Conservation (phyloP, 2,797 vertebrate species). For the Atherinosoma microstoma region DNA sequence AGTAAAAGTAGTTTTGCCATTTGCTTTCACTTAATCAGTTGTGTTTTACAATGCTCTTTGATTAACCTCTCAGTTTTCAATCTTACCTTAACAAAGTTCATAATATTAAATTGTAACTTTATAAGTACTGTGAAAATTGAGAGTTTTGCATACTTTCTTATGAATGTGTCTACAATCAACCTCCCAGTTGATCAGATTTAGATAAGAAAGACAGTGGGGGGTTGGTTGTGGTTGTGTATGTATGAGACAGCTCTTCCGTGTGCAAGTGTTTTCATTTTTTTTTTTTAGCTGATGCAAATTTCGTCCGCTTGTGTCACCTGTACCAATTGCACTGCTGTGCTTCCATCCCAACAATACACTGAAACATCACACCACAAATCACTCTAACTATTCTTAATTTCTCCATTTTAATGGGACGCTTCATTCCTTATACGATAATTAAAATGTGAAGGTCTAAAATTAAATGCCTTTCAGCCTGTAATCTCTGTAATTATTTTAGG, state of each 20-base stretch:
- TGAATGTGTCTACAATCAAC: constrained; percentile 38
- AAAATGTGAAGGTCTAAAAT: constrained; percentile 6
- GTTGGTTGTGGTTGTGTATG: not conserved
- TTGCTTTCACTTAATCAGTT: too few species aligned
- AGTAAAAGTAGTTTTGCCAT: too few species aligned
- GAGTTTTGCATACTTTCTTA: constrained; percentile 47
- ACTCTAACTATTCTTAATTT: not conserved
- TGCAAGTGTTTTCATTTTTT: constrained; percentile 56
- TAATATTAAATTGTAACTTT: not conserved
- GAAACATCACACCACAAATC: not conserved
- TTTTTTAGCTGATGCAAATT: constrained; percentile 68
- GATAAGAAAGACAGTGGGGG: constrained; percentile 1
- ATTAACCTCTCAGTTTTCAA: too few species aligned
- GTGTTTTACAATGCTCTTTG: too few species aligned
- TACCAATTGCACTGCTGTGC: constrained; percentile 25
- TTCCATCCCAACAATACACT: constrained; percentile 5
- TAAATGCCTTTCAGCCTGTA: not conserved
- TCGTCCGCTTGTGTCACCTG: constrained; percentile 47
- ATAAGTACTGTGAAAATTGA: constrained; percentile 5
- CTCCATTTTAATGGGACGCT: not conserved
- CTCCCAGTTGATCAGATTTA: constrained; percentile 6
- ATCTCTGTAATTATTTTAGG: not conserved
- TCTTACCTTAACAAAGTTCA: not conserved
- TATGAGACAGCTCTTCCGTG: constrained; percentile 38
- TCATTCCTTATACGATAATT: not conserved